Conservation (phyloP, 2,888 invertebrate species). For the Drosophila ustulata region DNA sequence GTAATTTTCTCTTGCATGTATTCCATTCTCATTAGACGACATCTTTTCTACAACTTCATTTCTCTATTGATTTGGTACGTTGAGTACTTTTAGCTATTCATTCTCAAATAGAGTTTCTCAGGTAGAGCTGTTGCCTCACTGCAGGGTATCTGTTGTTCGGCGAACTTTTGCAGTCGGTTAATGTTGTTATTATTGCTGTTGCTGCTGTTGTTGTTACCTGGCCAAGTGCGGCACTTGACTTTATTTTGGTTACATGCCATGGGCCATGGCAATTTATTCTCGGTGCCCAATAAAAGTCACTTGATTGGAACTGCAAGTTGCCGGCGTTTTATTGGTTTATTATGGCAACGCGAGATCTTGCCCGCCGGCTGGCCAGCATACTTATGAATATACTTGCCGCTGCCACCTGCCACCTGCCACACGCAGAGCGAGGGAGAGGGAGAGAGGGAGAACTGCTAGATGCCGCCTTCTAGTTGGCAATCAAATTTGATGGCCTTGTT, state of each 20-base stretch:
- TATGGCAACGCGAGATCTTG: slow-evolving; percentile 64
- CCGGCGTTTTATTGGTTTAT: slow-evolving; percentile 73
- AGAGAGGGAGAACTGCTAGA: neutral
- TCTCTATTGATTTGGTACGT: too few species aligned
- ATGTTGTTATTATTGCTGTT: slow-evolving; percentile 16
- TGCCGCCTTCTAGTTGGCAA: slow-evolving; percentile 52
- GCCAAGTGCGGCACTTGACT: slow-evolving; percentile 67
- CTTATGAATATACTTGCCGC: slow-evolving; percentile 1
- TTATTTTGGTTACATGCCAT: slow-evolving; percentile 74
- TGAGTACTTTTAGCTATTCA: neutral
- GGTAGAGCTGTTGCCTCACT: neutral
- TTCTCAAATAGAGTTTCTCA: neutral
- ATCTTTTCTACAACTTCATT: too few species aligned
- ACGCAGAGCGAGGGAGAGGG: neutral
- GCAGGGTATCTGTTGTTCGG: neutral
- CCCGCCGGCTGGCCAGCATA: slow-evolving; percentile 16
- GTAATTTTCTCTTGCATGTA: too few species aligned
- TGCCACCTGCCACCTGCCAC: slow-evolving; percentile 4
- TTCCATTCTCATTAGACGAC: too few species aligned
- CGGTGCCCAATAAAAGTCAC: slow-evolving; percentile 72
- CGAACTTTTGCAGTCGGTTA: neutral
- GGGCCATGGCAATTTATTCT: slow-evolving; percentile 73
- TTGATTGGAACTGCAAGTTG: slow-evolving; percentile 78
- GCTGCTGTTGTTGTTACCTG: slow-evolving; percentile 55
- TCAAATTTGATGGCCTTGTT: slow-evolving; percentile 76